phyloP scores from a whole-genome alignment of 2,113 vertebrate species.

The Saguinus imperator region DNA sequence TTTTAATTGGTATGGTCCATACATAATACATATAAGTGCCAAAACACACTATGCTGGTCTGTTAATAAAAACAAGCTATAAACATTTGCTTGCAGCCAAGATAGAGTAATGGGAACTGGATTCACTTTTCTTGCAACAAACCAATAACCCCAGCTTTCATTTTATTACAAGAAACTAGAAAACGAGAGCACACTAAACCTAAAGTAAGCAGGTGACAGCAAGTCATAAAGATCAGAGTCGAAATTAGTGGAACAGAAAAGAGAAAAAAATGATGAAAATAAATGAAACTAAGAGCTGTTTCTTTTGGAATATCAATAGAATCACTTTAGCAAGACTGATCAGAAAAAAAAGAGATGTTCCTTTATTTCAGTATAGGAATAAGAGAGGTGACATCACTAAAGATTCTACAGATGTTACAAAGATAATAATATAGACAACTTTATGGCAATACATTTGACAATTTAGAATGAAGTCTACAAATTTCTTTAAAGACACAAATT shows the following conservation, averaged over 20 bases:
- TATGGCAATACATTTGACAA: not conserved
- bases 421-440: not conserved
- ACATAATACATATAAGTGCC: not conserved
- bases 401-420: not conserved
- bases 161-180: not conserved
- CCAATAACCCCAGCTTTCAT: not conserved
- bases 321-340: not conserved
- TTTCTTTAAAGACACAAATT: not conserved
- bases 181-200: not conserved
- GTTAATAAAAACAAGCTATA: not conserved
- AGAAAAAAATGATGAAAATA: not conserved
- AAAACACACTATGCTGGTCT: not conserved
- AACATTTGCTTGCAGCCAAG: not conserved
- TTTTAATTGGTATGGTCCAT: not conserved
- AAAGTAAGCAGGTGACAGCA: not conserved
- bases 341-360: not conserved
- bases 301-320: not conserved
- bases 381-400: not conserved
- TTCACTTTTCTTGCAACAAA: not conserved
- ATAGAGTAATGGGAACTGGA: not conserved
- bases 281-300: not conserved
- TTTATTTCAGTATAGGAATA: not conserved
- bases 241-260: conserved; percentile 18
- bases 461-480: not conserved
- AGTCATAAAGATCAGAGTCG: not conserved